Base-by-base conservation (phyloP, 2,113 vertebrate species). In the Deroptyus accipitrinus region DNA sequence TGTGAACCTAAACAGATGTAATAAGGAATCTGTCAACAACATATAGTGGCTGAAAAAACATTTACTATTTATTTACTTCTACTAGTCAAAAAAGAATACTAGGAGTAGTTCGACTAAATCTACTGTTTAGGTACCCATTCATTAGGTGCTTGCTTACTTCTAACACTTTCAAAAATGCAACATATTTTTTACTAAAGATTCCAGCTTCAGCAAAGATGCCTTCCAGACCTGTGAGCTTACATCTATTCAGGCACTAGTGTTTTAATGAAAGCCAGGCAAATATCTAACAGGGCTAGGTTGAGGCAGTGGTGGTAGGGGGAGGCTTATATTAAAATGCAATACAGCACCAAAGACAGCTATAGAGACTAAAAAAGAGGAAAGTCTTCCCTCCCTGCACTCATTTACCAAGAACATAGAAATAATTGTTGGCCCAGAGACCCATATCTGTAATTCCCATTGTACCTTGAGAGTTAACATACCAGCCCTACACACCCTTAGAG, bases 351-450 rank as follows among this genome's bases (percentile, higher is more conserved):
- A 95, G 61, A 52, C 88, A 86, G 85, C 22, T 11, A 67, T 35
- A 72, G 73, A 96, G n/a, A 88, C 76, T 84, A 86, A 96, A 96
- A 55, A 94, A 93, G 80, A 84, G 23, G 81, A 84, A 92, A 92
- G 62, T n/a, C 83, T 82, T 88, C 83, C 33, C 35, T 84, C 62
- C 24, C 42, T 70, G 75, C 42, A 63, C 70, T 86, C 55, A 77
- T 86, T 96, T 88, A 74, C 61, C 64, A 92, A 93, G 64, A 92
- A 96, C 95, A 93, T 83, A 92, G 95, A 95, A 97, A 95, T 93
- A 94, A 95, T 94, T 97, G 83, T 77, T 74, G 73, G 61, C 83
- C 57, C 61, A 90, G 79, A 81, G 83, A 88, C 83, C 63, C 85
- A 52, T 48, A 94, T 64, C 83, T 88, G 46, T 93, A 81, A 96